Base-by-base conservation (phyloP, 1,140 invertebrate genomes). In the Bactericera cockerelli region DNA sequence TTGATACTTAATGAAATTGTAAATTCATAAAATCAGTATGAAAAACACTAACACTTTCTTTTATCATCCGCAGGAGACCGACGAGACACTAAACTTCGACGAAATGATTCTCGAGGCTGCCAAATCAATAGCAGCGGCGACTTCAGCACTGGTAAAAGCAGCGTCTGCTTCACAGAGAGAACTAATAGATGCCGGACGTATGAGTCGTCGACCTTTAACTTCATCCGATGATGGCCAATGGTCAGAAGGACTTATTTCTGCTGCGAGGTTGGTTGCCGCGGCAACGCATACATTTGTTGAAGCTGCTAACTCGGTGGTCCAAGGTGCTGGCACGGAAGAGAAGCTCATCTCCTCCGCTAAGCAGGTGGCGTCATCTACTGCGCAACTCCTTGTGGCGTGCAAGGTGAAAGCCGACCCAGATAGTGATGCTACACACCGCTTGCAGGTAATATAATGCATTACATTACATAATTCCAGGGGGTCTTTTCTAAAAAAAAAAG, bases 101-200 rank as follows among this genome's bases (percentile, higher is more conserved):
- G 95, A 98, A 71, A 96, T 98, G 85, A 99, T 99, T 63, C 72
- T 99, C 63, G 92, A 97, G 71, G 94, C 95, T 1, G 94, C 94
- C 11, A 97, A 98, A 74, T 95, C 93, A 0, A 98, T 99, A 63
- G 93, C 95, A 56, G 84, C 90, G 1, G 96, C 95, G 0, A 98
- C 95, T 0, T 93, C 94, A 2, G 93, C 93, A 0, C 73, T 99
- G 0, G 93, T 99, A 0, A 89, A 96, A 68, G 93, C 94, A 1
- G 95, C 96, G 0, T 94, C 92, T 56, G 87, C 90, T 6, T 93
- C 95, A 0, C 95, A 99, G 74, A 77, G 89, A 60, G 93, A 98
- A 70, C 77, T 98, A 0, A 93, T 98, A 57, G 85, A 88, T 60
- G 80, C 83, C 63, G 81, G 81, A 53, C 78, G 77, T 67, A 77